Conservation (phyloP, 2,797 vertebrate genomes). For the Tachyglossus aculeatus region DNA sequence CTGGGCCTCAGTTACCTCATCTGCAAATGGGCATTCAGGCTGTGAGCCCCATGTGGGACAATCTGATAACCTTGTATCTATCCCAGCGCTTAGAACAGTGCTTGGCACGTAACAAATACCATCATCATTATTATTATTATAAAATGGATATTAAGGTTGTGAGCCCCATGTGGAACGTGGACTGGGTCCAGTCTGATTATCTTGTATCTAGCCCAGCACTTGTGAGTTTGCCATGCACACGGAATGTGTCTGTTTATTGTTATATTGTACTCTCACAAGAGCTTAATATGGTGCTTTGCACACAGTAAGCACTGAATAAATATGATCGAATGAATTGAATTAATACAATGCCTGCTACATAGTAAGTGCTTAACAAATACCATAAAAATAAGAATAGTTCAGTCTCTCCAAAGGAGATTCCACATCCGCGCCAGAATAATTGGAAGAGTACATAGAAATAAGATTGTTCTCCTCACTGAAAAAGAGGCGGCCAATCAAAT, state of each 20-base stretch:
- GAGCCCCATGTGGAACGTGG: no score
- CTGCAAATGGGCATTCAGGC: neutral
- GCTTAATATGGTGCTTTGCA: neutral
- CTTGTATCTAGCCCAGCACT: no score
- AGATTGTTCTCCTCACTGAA: slow-evolving; percentile 40
- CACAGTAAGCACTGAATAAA: no score
- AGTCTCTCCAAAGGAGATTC: slow-evolving; percentile 21
- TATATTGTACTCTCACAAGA: neutral
- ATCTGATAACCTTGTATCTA: neutral
- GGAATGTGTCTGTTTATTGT: no score
- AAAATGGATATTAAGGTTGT: no score
- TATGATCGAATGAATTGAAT: neutral
- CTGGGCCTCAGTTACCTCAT: neutral
- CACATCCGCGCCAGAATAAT: neutral
- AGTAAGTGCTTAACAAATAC: no score
- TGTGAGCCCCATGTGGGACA: neutral
- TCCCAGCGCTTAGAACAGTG: neutral
- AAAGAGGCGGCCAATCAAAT: slow-evolving; percentile 28
- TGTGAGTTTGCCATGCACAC: no score
- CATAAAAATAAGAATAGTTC: neutral
- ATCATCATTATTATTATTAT: no score
- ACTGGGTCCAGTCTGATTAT: no score
- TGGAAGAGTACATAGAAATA: slow-evolving; percentile 42
- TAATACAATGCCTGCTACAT: neutral
- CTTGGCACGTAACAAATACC: neutral